phyloP scores from a whole-genome alignment of 2,113 vertebrate genomes.

The Lepus timidus region DNA sequence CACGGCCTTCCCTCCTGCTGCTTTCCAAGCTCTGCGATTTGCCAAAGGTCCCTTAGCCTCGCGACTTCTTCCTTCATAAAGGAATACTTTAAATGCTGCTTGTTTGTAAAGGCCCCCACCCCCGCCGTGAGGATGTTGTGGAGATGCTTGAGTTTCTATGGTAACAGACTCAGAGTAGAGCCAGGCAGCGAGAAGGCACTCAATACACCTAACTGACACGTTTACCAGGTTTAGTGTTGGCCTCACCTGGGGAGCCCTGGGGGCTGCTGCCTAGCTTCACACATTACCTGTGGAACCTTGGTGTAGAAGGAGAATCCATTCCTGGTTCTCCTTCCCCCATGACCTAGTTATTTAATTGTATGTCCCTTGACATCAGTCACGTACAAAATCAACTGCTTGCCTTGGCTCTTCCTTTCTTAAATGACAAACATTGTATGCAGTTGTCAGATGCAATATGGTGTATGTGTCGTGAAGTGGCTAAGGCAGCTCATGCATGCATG shows the following conservation, averaged over 20 bases:
- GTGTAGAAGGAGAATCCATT: conserved; percentile 46
- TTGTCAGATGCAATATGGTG: neutral
- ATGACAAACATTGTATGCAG: neutral
- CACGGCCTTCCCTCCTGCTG: neutral
- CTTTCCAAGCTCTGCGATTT: neutral
- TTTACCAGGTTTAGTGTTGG: neutral
- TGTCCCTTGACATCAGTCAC: neutral
- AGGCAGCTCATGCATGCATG: neutral
- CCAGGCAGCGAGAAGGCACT: neutral
- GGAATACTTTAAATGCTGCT: neutral
- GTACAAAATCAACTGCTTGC: neutral
- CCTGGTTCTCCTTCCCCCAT: conserved; percentile 9
- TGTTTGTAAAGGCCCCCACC: neutral
- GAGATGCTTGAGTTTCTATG: neutral
- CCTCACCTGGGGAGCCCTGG: neutral
- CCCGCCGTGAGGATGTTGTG: neutral
- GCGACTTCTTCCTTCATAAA: conserved; percentile 27
- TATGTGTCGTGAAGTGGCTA: neutral
- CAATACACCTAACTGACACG: neutral
- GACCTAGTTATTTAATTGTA: conserved; percentile 27
- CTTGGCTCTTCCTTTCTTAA: neutral
- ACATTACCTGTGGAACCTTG: neutral
- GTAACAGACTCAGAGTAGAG: neutral
- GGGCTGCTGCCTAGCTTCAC: neutral
- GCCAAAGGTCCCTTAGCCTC: neutral